Base-by-base conservation (phyloP, 2,888 invertebrate species). In the Osmoderma eremita region DNA sequence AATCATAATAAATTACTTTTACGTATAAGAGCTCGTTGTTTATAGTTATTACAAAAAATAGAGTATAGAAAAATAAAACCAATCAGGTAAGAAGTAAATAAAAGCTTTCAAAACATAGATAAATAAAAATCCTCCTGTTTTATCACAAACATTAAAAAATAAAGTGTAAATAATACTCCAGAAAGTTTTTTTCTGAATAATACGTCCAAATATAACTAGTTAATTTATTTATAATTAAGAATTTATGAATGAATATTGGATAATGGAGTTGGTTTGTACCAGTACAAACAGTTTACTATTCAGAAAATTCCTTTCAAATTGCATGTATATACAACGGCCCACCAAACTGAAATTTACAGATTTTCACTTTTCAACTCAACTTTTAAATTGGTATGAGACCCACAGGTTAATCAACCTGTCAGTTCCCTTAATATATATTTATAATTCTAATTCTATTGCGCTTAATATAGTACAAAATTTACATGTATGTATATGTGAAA, bases 111-210 rank as follows among this genome's bases (percentile, higher is more conserved):
- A 30, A 24, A 36, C 13, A 36, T 17, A 13, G 8, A 51, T 6
- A 30, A 30, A 30, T 10, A 30, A 30, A 30, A 1, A 8, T 30
- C 5, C 24, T 24, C 24, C 30, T 30, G 8, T 5, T 30, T 30
- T 8, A 3, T 2, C 8, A 5, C 30, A 6, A 30, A 30, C 6
- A 30, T 50, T 51, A 17, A 24, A 30, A 51, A 24, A 30, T 13
- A 51, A 10, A 30, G 24, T 24, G 24, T 24, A 51, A 20, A 51
- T 12, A 30, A 51, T n/a, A n/a, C n/a, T n/a, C n/a, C n/a, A 20
- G n/a, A 10, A 51, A 51, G 8, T n/a, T 24, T n/a, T 58, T 17
- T 58, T 58, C 58, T 58, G 58, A 58, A 58, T 58, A 58, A 45
- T 42, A 24, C 10, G n/a, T n/a, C n/a, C n/a, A n/a, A n/a, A n/a